Percentiles rank a stretch among this genome's conserved stretches.
Evolutionary conservation across 2,113 vertebrate species (phyloP).

Genomic region (Catagonus wagneri): DNA sequence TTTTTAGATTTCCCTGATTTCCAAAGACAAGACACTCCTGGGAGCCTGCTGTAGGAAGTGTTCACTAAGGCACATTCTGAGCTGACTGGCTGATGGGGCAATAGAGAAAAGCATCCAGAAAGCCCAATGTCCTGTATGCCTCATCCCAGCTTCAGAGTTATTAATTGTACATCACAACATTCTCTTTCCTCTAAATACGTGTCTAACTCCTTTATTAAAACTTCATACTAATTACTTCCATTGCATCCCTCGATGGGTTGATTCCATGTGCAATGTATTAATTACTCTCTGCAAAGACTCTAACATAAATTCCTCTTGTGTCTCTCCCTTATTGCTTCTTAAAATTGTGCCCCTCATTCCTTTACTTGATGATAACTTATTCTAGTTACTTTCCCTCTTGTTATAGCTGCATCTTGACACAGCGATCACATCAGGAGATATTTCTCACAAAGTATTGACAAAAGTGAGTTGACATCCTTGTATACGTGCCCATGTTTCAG

Average conservation of each 20-base stretch:
- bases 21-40: constrained; percentile 79
- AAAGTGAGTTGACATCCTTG: not conserved
- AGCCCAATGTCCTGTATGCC: constrained; percentile 66
- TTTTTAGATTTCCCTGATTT: constrained; percentile 88
- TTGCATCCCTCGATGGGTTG: constrained; percentile 77
- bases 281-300: constrained; percentile 79
- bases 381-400: constrained; percentile 56
- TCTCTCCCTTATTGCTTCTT: constrained; percentile 79
- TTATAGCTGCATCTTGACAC: not conserved
- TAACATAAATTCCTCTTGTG: constrained; percentile 77
- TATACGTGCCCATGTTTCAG: not conserved
- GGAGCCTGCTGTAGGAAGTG: constrained; percentile 79
- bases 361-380: constrained; percentile 76
- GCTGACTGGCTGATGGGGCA: constrained; percentile 78
- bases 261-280: constrained; percentile 82
- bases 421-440: not conserved
- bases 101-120: constrained; percentile 76
- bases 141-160: constrained; percentile 69
- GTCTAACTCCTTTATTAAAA: constrained; percentile 83
- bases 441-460: not conserved
- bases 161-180: constrained; percentile 82
- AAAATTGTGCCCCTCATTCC: constrained; percentile 67
- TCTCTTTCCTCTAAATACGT: constrained; percentile 79
- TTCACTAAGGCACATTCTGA: constrained; percentile 83
- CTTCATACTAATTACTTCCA: constrained; percentile 83